Conservation (phyloP, 2,113 vertebrate species). For the Rhodinocichla rosea region DNA sequence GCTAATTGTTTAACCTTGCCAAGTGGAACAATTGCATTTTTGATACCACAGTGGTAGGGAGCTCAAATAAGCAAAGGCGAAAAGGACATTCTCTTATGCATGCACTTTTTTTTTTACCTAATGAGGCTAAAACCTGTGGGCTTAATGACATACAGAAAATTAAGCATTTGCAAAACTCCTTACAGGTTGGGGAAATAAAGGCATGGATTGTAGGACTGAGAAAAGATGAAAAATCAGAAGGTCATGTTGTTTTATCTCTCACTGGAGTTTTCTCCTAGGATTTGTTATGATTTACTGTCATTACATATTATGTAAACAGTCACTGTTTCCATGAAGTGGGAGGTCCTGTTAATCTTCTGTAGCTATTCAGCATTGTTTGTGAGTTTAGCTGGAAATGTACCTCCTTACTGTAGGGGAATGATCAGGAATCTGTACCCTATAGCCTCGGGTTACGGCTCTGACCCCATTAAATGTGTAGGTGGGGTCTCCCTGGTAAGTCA, state of each 20-base stretch:
- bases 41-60: background rate
- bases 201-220: constrained; percentile 3
- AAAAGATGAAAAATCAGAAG: constrained; percentile 37
- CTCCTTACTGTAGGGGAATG: constrained; percentile 37
- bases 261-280: constrained; percentile 56
- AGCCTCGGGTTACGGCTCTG: background rate
- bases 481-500: background rate
- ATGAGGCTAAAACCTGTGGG: background rate
- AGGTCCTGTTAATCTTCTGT: constrained; percentile 40
- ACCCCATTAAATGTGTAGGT: constrained; percentile 32
- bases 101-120: background rate
- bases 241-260: constrained; percentile 53
- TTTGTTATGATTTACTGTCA: constrained; percentile 62
- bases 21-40: background rate
- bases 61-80: background rate
- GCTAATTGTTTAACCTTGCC: background rate
- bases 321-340: constrained; percentile 60
- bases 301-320: constrained; percentile 66
- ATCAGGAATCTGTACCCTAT: background rate
- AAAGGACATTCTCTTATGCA: background rate
- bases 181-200: background rate
- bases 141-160: background rate
- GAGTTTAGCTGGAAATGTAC: constrained; percentile 41
- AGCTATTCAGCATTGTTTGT: constrained; percentile 55
- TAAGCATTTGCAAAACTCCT: background rate